These are phyloP conservation scores for Leptobrachium ailaonicum DNA, from an alignment of 2,113 vertebrate species.

Conservation along the genomic window DNA sequence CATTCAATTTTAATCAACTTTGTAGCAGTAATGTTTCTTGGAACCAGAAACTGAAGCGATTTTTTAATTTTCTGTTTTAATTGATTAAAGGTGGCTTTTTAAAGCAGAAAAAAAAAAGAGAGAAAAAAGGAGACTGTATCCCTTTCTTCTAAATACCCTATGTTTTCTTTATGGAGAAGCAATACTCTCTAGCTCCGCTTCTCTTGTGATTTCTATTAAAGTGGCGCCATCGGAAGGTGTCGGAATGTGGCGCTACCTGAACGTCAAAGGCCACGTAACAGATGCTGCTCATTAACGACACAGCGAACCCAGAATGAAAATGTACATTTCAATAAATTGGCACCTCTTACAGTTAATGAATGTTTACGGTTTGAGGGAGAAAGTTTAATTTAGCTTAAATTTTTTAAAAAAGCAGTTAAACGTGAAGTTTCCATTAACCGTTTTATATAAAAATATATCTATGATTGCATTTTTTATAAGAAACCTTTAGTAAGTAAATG, in stretches of 20 bases:
- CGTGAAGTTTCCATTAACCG: too few species aligned
- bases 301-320: not conserved
- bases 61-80: not conserved
- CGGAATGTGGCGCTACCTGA: conserved; percentile 28
- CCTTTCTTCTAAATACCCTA: too few species aligned
- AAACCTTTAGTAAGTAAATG: too few species aligned
- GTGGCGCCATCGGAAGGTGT: not conserved
- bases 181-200: not conserved
- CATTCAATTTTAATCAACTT: conserved; percentile 7
- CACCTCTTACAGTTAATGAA: not conserved
- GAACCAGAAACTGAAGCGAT: not conserved
- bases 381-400: too few species aligned
- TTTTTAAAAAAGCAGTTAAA: too few species aligned
- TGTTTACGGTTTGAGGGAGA: too few species aligned
- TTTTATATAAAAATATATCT: too few species aligned
- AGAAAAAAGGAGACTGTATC: not conserved
- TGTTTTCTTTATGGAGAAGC: too few species aligned
- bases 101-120: not conserved
- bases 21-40: conserved; percentile 1
- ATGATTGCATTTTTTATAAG: too few species aligned
- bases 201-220: conserved; percentile 8
- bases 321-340: not conserved
- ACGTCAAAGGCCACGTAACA: conserved; percentile 20
- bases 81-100: not conserved
- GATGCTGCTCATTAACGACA: conserved; percentile 6